Evolutionary conservation across 2,888 invertebrate species (phyloP).

Genomic region (Sialis lutaria): DNA sequence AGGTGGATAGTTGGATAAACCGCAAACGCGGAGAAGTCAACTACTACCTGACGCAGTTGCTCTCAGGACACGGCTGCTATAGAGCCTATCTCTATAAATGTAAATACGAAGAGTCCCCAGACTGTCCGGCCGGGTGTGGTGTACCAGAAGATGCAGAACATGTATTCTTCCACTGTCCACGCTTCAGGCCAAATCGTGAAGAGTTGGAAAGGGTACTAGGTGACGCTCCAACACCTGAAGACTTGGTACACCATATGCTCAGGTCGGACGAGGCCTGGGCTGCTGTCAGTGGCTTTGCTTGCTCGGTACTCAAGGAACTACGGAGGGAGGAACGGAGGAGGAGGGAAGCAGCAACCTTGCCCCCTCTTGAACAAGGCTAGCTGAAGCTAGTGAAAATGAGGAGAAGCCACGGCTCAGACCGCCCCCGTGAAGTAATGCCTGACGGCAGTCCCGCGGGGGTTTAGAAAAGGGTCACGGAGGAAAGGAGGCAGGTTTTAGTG

Average conservation of each 20-base stretch:
- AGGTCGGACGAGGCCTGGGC: neutral
- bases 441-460: no score
- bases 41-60: neutral
- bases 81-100: constrained; percentile 4
- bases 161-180: constrained; percentile 8
- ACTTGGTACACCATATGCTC: neutral
- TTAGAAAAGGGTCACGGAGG: no score
- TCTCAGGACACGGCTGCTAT: neutral
- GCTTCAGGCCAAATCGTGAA: constrained; percentile 6
- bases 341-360: constrained; percentile 2
- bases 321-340: neutral
- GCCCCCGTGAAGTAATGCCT: no score
- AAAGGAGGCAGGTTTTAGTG: no score
- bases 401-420: no score
- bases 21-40: constrained; percentile 1
- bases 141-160: constrained; percentile 8
- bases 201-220: neutral
- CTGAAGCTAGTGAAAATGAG: no score
- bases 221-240: neutral
- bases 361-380: no score
- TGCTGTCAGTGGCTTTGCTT: neutral
- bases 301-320: neutral
- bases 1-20: constrained; percentile 1
- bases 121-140: constrained; percentile 6
- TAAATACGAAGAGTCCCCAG: constrained; percentile 3